Evolutionary conservation across 2,888 invertebrate species (phyloP).

Genomic region (Ceriagrion tenellum): DNA sequence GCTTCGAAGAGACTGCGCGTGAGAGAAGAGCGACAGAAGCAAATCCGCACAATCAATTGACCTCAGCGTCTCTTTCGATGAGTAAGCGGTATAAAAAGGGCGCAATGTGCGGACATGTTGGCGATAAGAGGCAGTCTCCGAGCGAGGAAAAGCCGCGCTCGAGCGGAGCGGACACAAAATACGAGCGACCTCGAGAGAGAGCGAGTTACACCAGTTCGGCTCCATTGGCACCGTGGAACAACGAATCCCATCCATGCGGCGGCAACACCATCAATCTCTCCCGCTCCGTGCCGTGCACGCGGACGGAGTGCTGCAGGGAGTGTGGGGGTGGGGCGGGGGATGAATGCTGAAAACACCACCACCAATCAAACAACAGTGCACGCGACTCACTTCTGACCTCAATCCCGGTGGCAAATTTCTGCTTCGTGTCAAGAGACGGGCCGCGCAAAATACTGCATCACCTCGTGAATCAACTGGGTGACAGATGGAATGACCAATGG

Average conservation of each 20-base stretch:
- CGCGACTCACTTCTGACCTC: slow-evolving; percentile 15
- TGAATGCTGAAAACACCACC: too few species aligned
- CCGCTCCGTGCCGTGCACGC: background rate
- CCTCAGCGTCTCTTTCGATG: background rate
- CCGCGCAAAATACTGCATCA: background rate
- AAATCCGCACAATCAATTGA: background rate
- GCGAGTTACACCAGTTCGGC: background rate
- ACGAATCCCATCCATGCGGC: background rate
- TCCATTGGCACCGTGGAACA: background rate
- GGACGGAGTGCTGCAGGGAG: background rate
- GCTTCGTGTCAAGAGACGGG: background rate
- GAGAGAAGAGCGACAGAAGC: background rate
- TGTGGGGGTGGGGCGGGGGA: background rate
- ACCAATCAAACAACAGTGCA: background rate
- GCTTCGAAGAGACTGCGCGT: background rate
- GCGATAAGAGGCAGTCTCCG: background rate
- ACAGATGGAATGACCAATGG: background rate
- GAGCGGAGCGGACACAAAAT: background rate
- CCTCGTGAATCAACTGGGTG: background rate
- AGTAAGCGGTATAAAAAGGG: background rate
- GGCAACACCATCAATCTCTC: background rate
- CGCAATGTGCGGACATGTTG: background rate
- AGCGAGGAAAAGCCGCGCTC: background rate
- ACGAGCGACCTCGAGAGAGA: background rate
- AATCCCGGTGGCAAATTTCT: background rate